Base-by-base conservation (phyloP, 2,888 invertebrate species). In the Spodoptera littoralis region DNA sequence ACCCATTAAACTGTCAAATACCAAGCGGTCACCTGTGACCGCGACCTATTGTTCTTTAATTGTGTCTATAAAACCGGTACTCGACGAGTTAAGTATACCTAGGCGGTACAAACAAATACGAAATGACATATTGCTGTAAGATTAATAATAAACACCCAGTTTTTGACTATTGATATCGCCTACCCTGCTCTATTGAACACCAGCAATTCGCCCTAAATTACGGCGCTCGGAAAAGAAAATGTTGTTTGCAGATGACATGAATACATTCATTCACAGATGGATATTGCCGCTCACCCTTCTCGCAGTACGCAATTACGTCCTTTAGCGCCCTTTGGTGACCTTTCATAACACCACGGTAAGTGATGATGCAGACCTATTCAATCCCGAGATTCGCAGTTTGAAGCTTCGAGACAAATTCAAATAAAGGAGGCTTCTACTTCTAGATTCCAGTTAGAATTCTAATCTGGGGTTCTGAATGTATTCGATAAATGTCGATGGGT, bases 171-270 rank as follows among this genome's bases (percentile, higher is more conserved):
- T 69, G 46, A 48, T 30, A 43, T 64, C 18, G 65, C 43, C 70
- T 36, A 6, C 36, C 36, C 70, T 36, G 8, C 8, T 36, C 36
- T 61, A 41, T 54, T 63, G 50, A 63, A 70, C 42, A 27, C 36
- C 44, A 36, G 30, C 18, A 56, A 52, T 24, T 65, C 56, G 45
- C 52, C 52, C 48, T 72, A 49, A 57, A 65, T 57, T 56, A 72
- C 42, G 49, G 24, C 22, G 52, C 36, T 30, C 46, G 22, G 47
- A 69, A 72, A 66, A 71, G 72, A 46, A 68, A 68, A 52, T 57
- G 42, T 65, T 68, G 65, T 68, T 68, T 68, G 65, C 65, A 57
- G 72, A 72, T 72, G 57, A 49, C 65, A 57, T 65, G 65, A 72
- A 65, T 46, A 65, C 53, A 46, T 72, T 58, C 24, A 30, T 46